These are phyloP conservation scores for Blastobasis lacticolella DNA, from an alignment of 2,888 invertebrate genomes.

Conservation along the genomic window DNA sequence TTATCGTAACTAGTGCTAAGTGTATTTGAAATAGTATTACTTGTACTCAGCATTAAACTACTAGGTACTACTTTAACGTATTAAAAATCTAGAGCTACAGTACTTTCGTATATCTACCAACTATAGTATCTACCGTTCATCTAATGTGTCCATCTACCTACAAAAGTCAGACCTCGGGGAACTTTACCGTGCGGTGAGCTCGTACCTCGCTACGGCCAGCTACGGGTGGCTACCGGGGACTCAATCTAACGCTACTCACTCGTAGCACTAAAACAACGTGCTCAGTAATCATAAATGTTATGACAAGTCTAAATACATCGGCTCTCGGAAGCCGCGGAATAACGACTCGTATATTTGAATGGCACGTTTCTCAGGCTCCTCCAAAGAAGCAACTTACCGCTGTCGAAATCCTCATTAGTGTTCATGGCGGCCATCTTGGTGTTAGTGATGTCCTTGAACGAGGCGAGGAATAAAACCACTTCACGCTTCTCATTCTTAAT, in stretches of 20 bases:
- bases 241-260: slow-evolving; percentile 55
- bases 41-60: too few relatives aligned
- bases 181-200: slow-evolving; percentile 68
- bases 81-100: too few relatives aligned
- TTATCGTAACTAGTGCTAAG: too few relatives aligned
- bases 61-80: too few relatives aligned
- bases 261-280: slow-evolving; percentile 56
- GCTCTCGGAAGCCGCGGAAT: slow-evolving; percentile 20
- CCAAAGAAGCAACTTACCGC: slow-evolving; percentile 79
- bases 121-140: too few relatives aligned
- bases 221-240: slow-evolving; percentile 57
- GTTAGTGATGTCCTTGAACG: slow-evolving; percentile 96
- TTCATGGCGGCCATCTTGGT: slow-evolving; percentile 91
- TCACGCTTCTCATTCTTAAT: slow-evolving; percentile 98
- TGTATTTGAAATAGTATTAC: too few relatives aligned
- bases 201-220: slow-evolving; percentile 53
- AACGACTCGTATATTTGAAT: slow-evolving; percentile 24
- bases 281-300: slow-evolving; percentile 29
- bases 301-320: slow-evolving; percentile 8
- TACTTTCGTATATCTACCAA: too few relatives aligned
- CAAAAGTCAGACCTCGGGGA: slow-evolving; percentile 18
- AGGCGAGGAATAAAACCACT: slow-evolving; percentile 95
- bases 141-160: too few relatives aligned
- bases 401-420: slow-evolving; percentile 88
- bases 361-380: slow-evolving; percentile 32